These are phyloP conservation scores for Acanthosoma haemorrhoidale DNA, from an alignment of 2,888 invertebrate genomes.

Conservation along the genomic window DNA sequence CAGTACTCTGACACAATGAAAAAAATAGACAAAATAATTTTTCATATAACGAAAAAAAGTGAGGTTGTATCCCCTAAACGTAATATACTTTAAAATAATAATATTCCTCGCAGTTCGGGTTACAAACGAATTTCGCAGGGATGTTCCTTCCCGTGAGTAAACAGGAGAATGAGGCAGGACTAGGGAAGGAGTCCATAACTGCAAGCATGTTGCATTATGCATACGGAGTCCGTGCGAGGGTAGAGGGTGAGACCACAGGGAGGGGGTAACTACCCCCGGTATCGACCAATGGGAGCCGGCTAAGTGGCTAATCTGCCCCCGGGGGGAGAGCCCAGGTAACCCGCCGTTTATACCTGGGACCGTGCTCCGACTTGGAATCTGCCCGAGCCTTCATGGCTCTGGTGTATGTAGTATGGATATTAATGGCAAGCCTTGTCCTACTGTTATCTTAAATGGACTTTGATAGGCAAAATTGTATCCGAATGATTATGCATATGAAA, in stretches of 20 bases:
- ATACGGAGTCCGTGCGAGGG: not conserved
- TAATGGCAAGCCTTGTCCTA: no score
- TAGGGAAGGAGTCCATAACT: not conserved
- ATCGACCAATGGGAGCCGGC: conserved; percentile 4
- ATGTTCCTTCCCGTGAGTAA: not conserved
- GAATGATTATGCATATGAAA: no score
- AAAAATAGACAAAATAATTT: no score
- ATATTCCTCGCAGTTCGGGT: no score
- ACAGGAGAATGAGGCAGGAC: not conserved
- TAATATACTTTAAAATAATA: no score
- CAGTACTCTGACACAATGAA: no score
- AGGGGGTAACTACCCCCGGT: conserved; percentile 2
- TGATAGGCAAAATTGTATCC: no score
- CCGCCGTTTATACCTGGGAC: not conserved
- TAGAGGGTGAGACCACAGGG: no score
- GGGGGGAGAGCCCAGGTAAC: not conserved
- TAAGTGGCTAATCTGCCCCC: not conserved
- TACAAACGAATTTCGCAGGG: no score
- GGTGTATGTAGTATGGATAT: no score
- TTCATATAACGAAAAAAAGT: no score
- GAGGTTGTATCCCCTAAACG: no score
- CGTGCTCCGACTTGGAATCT: not conserved
- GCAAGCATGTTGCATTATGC: not conserved
- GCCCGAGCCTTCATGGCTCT: not conserved
- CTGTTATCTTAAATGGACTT: not conserved